Evolutionary conservation across 2,888 invertebrate species (phyloP), one percentile per base, ranked within the genome.

Genomic region (Sceliomorpha sp.): DNA sequence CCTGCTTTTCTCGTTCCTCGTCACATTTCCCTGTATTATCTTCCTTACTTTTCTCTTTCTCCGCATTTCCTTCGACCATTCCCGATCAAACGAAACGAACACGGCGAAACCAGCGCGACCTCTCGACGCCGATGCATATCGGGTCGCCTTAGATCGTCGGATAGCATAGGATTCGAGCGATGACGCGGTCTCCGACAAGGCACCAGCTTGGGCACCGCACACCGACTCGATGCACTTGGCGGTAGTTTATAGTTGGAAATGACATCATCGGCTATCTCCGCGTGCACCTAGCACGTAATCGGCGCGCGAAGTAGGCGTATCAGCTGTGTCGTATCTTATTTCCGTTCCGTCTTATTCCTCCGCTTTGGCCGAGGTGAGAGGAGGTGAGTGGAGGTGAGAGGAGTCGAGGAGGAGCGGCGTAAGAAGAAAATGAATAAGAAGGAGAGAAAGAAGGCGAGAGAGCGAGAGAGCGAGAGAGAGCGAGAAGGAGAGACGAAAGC

Each of bases 251-350:
- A 81, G 77, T 77, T 82, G 80, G 79, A 74, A 81, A 84, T 87
- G 86, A 87, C 85, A 85, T 86, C 87, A 87, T 82, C 79, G 76
- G 73, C 81, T 74, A 82, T 81, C 78, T 78, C 71, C 63, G 42
- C 75, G 48, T 80, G 77, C 82, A 81, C 79, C 84, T 83, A 83
- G 78, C 78, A 80, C 78, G 82, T 82, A 83, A 85, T 83, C 82
- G 78, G 55, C 73, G 77, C 63, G 72, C 77, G 78, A 79, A 47
- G 66, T 58, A 80, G 85, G 84, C 84, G 83, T 87, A 87, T 86
- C 86, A 82, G 84, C 80, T 78, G 82, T 77, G 79, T 79, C 82
- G 81, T 84, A 86, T 86, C 85, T 86, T 85, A 86, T 86, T 84
- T 83, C 81, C 81, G 79, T 84, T 83, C 81, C 81, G 79, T 81